Conservation (phyloP, 2,797 vertebrate genomes). For the Todus mexicanus region DNA sequence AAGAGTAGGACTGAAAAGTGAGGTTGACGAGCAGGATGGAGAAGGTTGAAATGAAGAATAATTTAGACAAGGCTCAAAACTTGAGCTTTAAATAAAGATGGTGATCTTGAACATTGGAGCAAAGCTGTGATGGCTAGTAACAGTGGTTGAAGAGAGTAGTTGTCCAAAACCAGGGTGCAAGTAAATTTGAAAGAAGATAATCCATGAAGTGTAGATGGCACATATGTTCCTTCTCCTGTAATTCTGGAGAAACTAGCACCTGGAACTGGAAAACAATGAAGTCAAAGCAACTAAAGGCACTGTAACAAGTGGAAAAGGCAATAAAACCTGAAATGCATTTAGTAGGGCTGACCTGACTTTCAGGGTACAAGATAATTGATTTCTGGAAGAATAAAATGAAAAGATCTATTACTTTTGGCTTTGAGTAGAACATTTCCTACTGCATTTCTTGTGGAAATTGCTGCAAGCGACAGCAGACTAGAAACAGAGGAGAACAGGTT, state of each 20-base stretch:
- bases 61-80: background rate
- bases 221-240: background rate
- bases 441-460: background rate
- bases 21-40: background rate
- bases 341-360: background rate
- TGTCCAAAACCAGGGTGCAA: background rate
- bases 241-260: background rate
- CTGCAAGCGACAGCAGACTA: background rate
- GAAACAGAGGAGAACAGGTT: background rate
- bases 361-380: background rate
- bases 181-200: background rate
- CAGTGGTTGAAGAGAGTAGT: background rate
- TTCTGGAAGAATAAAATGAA: background rate
- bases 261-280: background rate
- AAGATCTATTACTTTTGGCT: background rate
- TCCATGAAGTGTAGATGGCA: background rate
- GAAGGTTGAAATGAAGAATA: background rate
- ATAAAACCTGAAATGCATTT: background rate
- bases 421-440: background rate
- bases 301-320: background rate
- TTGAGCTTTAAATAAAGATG: background rate
- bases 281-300: background rate
- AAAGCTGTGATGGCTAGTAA: background rate
- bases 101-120: background rate
- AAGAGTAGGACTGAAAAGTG: background rate